phyloP scores from a whole-genome alignment of 1,140 invertebrate genomes.

The Anadara kagoshimensis region DNA sequence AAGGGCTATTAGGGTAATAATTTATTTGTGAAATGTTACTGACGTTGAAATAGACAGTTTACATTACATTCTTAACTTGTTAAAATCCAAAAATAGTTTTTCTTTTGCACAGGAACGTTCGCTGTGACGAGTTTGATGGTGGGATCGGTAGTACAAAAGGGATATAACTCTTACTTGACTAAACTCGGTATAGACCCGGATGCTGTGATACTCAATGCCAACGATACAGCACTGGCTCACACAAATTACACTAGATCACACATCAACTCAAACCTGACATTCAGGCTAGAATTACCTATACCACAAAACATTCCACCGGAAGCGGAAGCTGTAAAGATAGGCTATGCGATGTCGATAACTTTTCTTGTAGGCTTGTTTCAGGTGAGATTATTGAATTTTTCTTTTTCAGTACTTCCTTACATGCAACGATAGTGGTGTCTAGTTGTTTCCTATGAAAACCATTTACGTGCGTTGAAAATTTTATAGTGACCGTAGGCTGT shows the following conservation, averaged over 20 bases:
- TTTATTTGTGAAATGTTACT: too few species aligned
- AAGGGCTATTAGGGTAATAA: too few species aligned
- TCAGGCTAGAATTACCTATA: background rate
- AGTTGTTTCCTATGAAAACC: too few species aligned
- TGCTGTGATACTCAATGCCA: background rate
- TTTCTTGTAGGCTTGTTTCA: conserved; percentile 65
- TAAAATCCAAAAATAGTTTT: too few species aligned
- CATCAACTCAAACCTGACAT: background rate
- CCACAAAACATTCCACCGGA: background rate
- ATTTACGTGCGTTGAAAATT: too few species aligned
- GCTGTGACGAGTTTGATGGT: conserved; percentile 75
- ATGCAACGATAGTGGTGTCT: too few species aligned
- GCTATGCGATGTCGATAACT: conserved; percentile 65
- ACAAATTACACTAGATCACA: background rate
- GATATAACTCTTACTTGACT: conserved; percentile 16
- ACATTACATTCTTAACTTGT: too few species aligned
- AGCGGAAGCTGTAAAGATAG: conserved; percentile 54
- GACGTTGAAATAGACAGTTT: too few species aligned
- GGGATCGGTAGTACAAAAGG: conserved; percentile 68
- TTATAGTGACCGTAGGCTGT: too few species aligned
- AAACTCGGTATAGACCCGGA: conserved; percentile 3
- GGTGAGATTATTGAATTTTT: conserved; percentile 38
- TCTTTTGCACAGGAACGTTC: conserved; percentile 72
- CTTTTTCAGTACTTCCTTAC: background rate
- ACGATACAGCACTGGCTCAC: background rate